Evolutionary conservation across 2,113 vertebrate genomes (phyloP).

Genomic region (Etia nguti): DNA sequence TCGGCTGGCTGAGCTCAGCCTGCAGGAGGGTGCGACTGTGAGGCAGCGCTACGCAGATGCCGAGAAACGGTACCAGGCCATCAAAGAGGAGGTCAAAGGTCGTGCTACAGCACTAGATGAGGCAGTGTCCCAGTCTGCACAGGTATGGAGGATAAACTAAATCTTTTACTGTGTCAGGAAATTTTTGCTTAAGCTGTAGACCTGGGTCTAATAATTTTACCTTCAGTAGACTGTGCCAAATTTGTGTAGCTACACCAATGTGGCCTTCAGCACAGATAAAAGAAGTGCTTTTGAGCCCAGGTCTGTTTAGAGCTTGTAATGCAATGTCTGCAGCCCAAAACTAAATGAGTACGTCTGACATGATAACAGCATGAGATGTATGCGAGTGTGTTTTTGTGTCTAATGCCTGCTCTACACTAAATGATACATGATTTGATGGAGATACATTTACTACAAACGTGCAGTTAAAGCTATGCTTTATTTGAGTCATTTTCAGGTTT

Average conservation of each 20-base stretch:
- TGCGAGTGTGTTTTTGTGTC: background rate
- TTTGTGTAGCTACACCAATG: background rate
- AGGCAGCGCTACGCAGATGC: slow-evolving; percentile 80
- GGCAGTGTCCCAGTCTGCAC: slow-evolving; percentile 89
- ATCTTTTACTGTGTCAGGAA: background rate
- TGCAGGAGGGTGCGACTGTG: slow-evolving; percentile 83
- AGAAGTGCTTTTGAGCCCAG: background rate
- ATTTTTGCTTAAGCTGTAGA: background rate
- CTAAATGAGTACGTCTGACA: background rate
- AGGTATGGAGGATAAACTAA: slow-evolving; percentile 73
- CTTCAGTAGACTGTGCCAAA: background rate
- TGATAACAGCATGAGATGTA: slow-evolving; percentile 17
- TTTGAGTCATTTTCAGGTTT: background rate
- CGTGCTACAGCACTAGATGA: slow-evolving; percentile 86
- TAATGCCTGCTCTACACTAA: background rate
- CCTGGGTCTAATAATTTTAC: background rate
- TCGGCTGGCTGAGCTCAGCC: slow-evolving; percentile 87
- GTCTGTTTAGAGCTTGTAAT: background rate
- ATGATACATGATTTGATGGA: background rate
- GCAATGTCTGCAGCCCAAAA: background rate
- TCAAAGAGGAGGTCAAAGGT: slow-evolving; percentile 91
- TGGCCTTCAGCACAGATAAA: background rate
- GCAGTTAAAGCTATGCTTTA: background rate
- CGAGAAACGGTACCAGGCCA: slow-evolving; percentile 79
- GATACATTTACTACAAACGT: background rate